Conservation (phyloP, 2,888 invertebrate genomes). For the Pterobdella sp. region DNA sequence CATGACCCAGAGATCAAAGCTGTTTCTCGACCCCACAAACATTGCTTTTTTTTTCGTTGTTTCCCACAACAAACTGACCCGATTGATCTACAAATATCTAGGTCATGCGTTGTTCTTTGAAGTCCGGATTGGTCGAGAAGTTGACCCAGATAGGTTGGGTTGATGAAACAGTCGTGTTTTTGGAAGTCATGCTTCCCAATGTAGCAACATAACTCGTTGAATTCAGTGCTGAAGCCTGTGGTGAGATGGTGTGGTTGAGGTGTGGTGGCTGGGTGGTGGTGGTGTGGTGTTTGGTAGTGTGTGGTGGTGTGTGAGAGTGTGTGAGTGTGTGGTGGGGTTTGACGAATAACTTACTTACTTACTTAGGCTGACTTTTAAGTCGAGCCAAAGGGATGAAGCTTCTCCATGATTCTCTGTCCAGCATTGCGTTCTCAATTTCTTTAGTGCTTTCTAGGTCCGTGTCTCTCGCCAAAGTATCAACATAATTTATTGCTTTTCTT, state of each 20-base stretch:
- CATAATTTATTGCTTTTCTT: no score
- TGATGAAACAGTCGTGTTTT: neutral
- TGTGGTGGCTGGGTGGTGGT: neutral
- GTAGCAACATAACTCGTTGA: neutral
- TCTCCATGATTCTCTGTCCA: no score
- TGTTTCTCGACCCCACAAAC: neutral
- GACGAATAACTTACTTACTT: no score
- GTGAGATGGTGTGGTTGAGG: neutral
- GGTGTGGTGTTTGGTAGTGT: neutral
- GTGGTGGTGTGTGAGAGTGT: neutral
- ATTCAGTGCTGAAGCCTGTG: neutral
- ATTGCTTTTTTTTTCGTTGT: neutral
- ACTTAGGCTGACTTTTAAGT: no score
- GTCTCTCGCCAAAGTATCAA: no score
- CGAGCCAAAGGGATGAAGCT: no score
- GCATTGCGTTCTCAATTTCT: no score
- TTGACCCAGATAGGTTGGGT: neutral
- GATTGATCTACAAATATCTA: conserved; percentile 2
- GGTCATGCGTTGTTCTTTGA: neutral
- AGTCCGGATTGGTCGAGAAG: conserved; percentile 1
- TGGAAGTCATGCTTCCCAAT: conserved; percentile 9
- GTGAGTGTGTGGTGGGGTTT: no score
- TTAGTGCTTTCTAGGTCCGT: no score
- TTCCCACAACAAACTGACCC: neutral
- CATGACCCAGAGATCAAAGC: neutral